Percentiles rank a stretch among this genome's conserved stretches.
phyloP scores from a whole-genome alignment of 1,140 invertebrate species.

The Heliconius himera region DNA sequence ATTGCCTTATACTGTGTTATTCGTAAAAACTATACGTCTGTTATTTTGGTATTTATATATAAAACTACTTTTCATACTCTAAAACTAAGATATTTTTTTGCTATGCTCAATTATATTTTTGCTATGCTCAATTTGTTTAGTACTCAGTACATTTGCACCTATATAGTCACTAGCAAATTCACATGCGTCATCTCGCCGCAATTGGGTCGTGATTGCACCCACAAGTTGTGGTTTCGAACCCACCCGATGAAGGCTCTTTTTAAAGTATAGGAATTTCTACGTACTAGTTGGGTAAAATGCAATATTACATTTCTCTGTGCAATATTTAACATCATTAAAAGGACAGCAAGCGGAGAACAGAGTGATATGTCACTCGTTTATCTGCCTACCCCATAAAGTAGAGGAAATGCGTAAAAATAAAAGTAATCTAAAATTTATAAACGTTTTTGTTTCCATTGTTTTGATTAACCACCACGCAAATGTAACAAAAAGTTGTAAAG shows the following conservation, averaged over 20 bases:
- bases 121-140: too few species aligned
- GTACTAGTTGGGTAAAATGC: background rate
- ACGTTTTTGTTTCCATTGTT: slow-evolving; percentile 11
- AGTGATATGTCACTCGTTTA: background rate
- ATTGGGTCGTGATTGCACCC: background rate
- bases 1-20: too few species aligned
- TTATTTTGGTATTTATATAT: too few species aligned
- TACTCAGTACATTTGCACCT: too few species aligned
- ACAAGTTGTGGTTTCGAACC: background rate
- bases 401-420: background rate
- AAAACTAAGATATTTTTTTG: too few species aligned
- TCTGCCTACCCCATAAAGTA: background rate
- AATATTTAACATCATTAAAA: background rate
- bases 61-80: too few species aligned
- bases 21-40: too few species aligned
- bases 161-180: background rate
- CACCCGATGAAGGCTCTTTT: background rate
- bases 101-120: too few species aligned
- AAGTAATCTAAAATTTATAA: slow-evolving; percentile 10
- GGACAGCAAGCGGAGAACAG: background rate
- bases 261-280: background rate
- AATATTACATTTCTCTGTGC: background rate
- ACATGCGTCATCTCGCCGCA: background rate
- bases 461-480: background rate
- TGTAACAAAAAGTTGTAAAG: slow-evolving; percentile 7